Conservation (phyloP, 2,113 vertebrate species). For the Scatophagus argus region DNA sequence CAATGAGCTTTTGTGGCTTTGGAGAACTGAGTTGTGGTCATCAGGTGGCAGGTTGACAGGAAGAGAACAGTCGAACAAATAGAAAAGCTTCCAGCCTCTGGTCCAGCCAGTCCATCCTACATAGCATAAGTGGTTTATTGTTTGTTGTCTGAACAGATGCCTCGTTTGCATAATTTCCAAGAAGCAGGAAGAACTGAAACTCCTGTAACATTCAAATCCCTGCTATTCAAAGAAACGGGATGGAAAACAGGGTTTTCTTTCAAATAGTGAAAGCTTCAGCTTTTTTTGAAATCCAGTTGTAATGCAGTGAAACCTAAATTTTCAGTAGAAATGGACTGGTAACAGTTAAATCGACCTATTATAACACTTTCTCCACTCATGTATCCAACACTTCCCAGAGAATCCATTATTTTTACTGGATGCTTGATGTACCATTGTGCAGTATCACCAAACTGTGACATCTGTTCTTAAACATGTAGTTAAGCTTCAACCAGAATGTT, state of each 20-base stretch:
- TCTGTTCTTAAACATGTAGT: neutral
- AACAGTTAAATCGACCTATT: neutral
- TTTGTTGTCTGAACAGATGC: constrained; percentile 40
- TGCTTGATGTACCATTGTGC: neutral
- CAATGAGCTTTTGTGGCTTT: constrained; percentile 29
- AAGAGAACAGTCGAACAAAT: constrained; percentile 25
- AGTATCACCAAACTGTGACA: neutral
- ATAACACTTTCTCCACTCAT: neutral
- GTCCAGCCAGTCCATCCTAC: constrained; percentile 13
- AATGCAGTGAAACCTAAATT: neutral
- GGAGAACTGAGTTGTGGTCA: constrained; percentile 11
- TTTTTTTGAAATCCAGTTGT: neutral
- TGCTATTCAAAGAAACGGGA: neutral
- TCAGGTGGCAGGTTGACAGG: constrained; percentile 27
- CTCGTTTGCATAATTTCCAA: constrained; percentile 28
- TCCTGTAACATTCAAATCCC: constrained; percentile 18
- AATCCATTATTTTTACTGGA: neutral
- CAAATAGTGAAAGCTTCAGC: neutral
- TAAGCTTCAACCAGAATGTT: neutral
- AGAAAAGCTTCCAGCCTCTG: constrained; percentile 46
- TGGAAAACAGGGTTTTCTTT: neutral
- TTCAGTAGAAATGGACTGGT: neutral
- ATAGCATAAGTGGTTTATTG: constrained; percentile 28
- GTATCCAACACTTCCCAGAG: constrained; percentile 3
- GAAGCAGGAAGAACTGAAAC: neutral